phyloP scores from a whole-genome alignment of 2,797 vertebrate species.

The Mormyrops attenuatus region DNA sequence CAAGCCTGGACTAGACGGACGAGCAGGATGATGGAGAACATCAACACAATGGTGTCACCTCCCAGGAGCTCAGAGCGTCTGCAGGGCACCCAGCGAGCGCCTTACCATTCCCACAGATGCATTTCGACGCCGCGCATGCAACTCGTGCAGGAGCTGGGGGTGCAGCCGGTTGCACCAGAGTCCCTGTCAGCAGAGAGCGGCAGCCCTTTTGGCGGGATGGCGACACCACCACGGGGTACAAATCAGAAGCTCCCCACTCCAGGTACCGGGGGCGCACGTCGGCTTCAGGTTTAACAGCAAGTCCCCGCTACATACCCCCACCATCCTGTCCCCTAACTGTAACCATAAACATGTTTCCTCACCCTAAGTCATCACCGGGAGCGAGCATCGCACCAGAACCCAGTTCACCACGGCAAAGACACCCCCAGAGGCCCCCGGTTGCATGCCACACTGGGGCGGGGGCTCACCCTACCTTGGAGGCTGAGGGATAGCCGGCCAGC shows the following conservation, averaged over 20 bases:
- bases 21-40: not conserved
- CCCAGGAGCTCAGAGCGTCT: not conserved
- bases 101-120: not conserved
- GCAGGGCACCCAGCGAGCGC: not conserved
- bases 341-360: not conserved
- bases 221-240: not conserved
- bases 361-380: not conserved
- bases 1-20: not conserved
- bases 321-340: not conserved
- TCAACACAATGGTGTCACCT: not conserved
- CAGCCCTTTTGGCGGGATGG: not conserved
- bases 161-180: not conserved
- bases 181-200: not conserved
- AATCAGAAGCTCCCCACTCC: not conserved
- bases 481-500: not conserved
- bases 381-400: too few species aligned
- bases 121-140: not conserved
- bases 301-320: not conserved
- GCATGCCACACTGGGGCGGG: not conserved
- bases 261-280: not conserved
- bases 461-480: constrained; percentile 13
- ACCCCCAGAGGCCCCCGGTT: not conserved
- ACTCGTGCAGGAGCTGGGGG: not conserved
- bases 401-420: not conserved
- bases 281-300: not conserved